Evolutionary conservation across 2,113 vertebrate species (phyloP).

Genomic region (Regulus satrapa): DNA sequence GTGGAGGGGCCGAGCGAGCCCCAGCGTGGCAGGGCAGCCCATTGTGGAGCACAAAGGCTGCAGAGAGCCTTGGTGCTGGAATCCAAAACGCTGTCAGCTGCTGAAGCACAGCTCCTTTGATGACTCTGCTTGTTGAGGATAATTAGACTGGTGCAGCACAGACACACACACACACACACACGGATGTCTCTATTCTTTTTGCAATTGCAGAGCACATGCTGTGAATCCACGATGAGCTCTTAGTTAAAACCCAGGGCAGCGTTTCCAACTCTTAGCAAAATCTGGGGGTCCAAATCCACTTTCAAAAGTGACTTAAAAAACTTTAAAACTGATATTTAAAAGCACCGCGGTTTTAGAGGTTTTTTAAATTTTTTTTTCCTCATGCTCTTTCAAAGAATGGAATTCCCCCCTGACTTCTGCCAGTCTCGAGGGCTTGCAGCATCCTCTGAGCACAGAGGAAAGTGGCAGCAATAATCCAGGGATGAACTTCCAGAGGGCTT

Average conservation of each 20-base stretch:
- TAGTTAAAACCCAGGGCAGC: neutral
- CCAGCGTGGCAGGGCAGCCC: neutral
- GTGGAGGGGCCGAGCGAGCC: neutral
- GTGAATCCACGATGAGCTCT: slow-evolving; percentile 9
- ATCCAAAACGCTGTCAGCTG: slow-evolving; percentile 48
- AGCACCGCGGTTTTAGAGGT: fast-evolving
- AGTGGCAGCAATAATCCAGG: neutral
- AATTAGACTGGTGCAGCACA: slow-evolving; percentile 56
- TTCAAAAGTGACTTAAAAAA: neutral
- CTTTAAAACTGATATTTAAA: neutral
- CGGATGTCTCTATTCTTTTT: slow-evolving; percentile 47
- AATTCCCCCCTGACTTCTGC: neutral
- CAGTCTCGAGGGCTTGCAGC: neutral
- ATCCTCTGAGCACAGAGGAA: neutral
- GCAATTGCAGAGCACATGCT: neutral
- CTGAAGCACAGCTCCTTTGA: slow-evolving; percentile 47
- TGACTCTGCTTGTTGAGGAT: slow-evolving; percentile 65
- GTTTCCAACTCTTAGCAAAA: neutral
- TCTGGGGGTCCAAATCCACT: neutral
- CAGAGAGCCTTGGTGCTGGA: slow-evolving; percentile 20
- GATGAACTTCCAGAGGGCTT: neutral
- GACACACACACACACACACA: slow-evolving; percentile 56
- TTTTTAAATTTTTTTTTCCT: neutral
- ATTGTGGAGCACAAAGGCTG: slow-evolving; percentile 20
- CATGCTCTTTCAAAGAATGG: neutral